Evolutionary conservation across 1,140 invertebrate species (phyloP).

Genomic region (Phymorhynchus buccinoides): DNA sequence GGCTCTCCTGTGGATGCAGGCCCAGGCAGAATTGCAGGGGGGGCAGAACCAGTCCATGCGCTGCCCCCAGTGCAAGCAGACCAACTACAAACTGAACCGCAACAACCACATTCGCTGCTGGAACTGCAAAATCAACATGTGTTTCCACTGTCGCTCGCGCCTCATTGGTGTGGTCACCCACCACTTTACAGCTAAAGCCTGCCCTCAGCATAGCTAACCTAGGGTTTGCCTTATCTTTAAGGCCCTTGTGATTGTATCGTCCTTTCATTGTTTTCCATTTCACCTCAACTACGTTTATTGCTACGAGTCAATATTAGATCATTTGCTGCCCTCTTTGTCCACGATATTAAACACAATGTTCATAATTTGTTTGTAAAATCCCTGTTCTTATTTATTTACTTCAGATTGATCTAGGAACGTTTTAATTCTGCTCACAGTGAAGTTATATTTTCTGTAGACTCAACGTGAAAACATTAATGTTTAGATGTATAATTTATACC

Average conservation of each 20-base stretch:
- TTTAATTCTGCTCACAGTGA: too few species aligned
- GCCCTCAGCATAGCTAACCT: slow-evolving; percentile 52
- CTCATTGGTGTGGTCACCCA: slow-evolving; percentile 45
- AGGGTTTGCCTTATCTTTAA: neutral
- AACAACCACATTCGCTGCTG: slow-evolving; percentile 64
- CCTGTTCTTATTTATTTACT: neutral
- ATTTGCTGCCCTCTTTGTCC: neutral
- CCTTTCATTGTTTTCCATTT: neutral
- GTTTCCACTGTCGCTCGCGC: slow-evolving; percentile 52
- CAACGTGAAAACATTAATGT: too few species aligned
- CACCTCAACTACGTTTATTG: neutral
- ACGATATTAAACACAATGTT: neutral
- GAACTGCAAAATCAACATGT: slow-evolving; percentile 57
- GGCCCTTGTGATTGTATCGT: neutral
- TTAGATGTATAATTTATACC: too few species aligned
- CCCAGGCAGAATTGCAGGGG: slow-evolving; percentile 37
- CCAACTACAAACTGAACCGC: slow-evolving; percentile 48
- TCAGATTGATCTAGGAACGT: too few species aligned
- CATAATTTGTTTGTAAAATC: neutral
- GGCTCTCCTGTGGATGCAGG: slow-evolving; percentile 38
- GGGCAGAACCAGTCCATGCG: slow-evolving; percentile 28
- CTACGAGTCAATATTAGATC: neutral
- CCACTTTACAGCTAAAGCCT: slow-evolving; percentile 49
- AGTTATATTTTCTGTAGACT: too few species aligned
- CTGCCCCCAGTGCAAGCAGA: slow-evolving; percentile 55